These are phyloP conservation scores for Scolopax rusticola DNA, from an alignment of 2,797 vertebrate genomes.

Conservation along the genomic window DNA sequence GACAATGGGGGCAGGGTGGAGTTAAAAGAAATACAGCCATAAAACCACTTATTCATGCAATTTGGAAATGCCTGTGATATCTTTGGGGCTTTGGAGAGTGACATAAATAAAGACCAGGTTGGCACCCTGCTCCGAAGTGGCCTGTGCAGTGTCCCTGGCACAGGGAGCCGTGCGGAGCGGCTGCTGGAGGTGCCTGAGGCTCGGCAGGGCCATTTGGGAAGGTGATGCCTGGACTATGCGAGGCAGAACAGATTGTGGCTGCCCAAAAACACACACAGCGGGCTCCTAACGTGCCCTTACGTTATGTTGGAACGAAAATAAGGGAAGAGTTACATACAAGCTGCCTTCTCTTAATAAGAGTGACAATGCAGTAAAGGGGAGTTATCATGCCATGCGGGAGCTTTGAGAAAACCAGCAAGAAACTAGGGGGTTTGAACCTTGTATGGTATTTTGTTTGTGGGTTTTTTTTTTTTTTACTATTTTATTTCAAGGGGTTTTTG, in stretches of 20 bases:
- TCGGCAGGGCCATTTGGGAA: not conserved
- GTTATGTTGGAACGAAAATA: not conserved
- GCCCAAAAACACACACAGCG: not conserved
- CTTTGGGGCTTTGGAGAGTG: constrained; percentile 44
- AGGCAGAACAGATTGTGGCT: not conserved
- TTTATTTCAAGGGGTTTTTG: not conserved
- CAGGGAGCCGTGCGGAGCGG: fast-evolving
- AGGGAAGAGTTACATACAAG: not conserved
- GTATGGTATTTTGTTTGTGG: not conserved
- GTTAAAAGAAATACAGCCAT: constrained; percentile 32
- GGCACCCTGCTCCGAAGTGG: not conserved
- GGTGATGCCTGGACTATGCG: not conserved
- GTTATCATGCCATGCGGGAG: not conserved
- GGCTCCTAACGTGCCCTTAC: not conserved
- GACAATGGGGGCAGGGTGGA: not conserved
- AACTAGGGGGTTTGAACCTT: not conserved
- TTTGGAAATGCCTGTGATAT: constrained; percentile 69
- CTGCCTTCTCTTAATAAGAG: not conserved
- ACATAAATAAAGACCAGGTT: not conserved
- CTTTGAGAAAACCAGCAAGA: not conserved
- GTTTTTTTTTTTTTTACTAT: not conserved
- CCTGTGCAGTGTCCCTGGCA: not conserved
- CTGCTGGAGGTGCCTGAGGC: not conserved
- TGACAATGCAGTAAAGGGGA: not conserved
- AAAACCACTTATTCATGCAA: constrained; percentile 66